Evolutionary conservation across 2,888 invertebrate species (phyloP).

Genomic region (Eurytoma adleriae): DNA sequence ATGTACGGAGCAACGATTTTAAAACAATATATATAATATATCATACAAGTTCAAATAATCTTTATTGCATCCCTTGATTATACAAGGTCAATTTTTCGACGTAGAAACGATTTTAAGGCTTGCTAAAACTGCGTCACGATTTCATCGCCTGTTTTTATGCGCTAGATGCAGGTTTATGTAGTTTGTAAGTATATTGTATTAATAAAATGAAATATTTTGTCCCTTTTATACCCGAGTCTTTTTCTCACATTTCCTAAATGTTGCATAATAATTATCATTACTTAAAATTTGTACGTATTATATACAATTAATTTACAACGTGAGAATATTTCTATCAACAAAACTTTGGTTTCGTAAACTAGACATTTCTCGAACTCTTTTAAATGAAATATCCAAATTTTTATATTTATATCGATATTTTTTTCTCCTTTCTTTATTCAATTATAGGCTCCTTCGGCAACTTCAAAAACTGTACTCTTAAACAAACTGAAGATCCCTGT

Average conservation of each 20-base stretch:
- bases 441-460: no score
- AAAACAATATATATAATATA: conserved; percentile 7
- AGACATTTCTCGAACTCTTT: no score
- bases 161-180: conserved; percentile 39
- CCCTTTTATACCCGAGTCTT: conserved; percentile 15
- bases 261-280: no score
- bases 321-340: no score
- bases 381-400: not conserved
- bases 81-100: conserved; percentile 35
- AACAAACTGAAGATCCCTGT: no score
- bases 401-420: not conserved
- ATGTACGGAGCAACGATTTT: conserved; percentile 33
- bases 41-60: conserved; percentile 5
- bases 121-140: conserved; percentile 13
- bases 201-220: conserved; percentile 44
- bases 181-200: conserved; percentile 44
- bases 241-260: not conserved
- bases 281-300: no score
- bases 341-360: no score
- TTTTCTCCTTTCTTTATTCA: no score
- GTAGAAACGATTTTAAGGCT: conserved; percentile 22
- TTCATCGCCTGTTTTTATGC: conserved; percentile 42
- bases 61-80: conserved; percentile 25
- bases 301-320: no score
- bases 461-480: no score